Evolutionary conservation across 2,888 invertebrate species (phyloP).

Genomic region (Cinara cedri): DNA sequence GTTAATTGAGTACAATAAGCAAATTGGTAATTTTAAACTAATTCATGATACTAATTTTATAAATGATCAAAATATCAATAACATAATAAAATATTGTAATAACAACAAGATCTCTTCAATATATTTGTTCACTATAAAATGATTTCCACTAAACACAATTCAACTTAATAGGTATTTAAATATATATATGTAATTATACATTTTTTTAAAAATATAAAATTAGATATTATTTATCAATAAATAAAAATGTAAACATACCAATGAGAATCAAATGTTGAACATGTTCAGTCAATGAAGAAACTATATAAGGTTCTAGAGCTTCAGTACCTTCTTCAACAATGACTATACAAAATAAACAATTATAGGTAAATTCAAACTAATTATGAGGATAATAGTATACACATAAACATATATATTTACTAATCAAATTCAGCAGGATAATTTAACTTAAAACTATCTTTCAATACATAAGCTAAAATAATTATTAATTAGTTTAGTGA

Average conservation of each 20-base stretch:
- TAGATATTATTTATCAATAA: neutral
- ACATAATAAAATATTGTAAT: neutral
- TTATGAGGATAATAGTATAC: neutral
- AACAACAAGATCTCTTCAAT: too few species aligned
- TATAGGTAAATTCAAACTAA: neutral
- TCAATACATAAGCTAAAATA: too few species aligned
- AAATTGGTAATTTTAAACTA: neutral
- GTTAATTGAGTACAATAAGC: neutral
- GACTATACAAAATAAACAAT: slow-evolving; percentile 64
- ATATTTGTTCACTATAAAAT: too few species aligned
- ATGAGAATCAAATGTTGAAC: slow-evolving; percentile 85
- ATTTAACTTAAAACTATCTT: too few species aligned
- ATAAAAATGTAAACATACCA: slow-evolving; percentile 62
- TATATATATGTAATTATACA: neutral
- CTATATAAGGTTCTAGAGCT: slow-evolving; percentile 81
- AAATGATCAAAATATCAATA: neutral
- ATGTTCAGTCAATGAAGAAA: slow-evolving; percentile 74
- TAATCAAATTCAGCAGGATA: too few species aligned
- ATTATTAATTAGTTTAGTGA: too few species aligned
- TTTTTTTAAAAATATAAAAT: neutral
- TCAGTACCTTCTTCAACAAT: slow-evolving; percentile 90
- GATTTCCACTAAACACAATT: too few species aligned
- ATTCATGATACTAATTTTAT: neutral
- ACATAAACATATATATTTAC: too few species aligned
- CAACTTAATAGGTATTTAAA: too few species aligned